Conservation (phyloP, 1,140 invertebrate genomes). For the Drosophila novamexicana region DNA sequence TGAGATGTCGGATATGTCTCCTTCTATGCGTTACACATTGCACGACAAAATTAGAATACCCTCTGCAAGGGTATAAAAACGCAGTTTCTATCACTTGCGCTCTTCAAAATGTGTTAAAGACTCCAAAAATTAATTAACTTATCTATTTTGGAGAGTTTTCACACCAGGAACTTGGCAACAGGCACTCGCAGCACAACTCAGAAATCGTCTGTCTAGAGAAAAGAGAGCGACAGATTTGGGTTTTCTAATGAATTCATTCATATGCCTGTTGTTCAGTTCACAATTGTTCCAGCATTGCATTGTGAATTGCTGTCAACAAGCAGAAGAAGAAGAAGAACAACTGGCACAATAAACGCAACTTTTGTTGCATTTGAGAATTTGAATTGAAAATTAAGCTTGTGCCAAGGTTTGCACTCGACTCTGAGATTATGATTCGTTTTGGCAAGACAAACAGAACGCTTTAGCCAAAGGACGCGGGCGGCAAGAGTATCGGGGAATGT, state of each 20-base stretch:
- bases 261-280: slow-evolving; percentile 18
- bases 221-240: background rate
- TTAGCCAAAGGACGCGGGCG: slow-evolving; percentile 55
- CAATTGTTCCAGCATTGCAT: slow-evolving; percentile 8
- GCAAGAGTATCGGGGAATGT: background rate
- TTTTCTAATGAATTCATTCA: slow-evolving; percentile 7
- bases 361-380: slow-evolving; percentile 27
- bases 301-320: slow-evolving; percentile 15
- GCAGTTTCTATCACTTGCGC: too few species aligned
- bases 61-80: too few species aligned
- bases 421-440: background rate
- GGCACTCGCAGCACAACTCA: too few species aligned
- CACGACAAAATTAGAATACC: too few species aligned
- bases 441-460: slow-evolving; percentile 53
- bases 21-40: too few species aligned
- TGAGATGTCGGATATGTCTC: too few species aligned
- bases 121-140: too few species aligned
- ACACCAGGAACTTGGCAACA: too few species aligned
- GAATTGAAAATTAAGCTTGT: slow-evolving; percentile 21
- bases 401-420: background rate
- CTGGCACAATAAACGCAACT: slow-evolving; percentile 7
- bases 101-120: too few species aligned
- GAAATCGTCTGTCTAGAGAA: too few species aligned
- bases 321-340: slow-evolving; percentile 4
- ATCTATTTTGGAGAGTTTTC: too few species aligned